Evolutionary conservation across 64 coral and sea anemone genomes (phyloP).

Genomic region (Montipora foliosa): DNA sequence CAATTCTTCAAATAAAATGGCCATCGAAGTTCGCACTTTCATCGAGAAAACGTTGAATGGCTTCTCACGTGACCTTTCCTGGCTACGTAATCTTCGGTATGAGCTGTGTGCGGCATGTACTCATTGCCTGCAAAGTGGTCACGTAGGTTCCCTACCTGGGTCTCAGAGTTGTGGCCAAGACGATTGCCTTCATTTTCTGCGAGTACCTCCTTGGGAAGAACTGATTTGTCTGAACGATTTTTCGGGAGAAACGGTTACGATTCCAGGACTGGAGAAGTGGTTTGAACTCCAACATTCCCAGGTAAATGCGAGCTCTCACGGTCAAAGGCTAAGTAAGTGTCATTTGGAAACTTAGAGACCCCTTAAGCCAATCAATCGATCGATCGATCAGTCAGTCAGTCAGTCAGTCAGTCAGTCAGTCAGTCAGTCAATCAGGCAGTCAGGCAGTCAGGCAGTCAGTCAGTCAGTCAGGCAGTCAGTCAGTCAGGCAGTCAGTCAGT

Average conservation of each 20-base stretch:
- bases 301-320: background rate
- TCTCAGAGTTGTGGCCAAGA: conserved; percentile 4
- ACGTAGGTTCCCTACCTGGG: background rate
- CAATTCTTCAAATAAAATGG: background rate
- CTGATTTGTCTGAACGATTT: background rate
- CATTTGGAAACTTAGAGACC: background rate
- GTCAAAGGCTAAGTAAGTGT: background rate
- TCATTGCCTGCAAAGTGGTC: background rate
- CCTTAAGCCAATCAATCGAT: no score
- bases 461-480: no score
- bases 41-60: conserved; percentile 7
- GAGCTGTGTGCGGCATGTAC: conserved; percentile 25
- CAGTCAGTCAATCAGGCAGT: no score
- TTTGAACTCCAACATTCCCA: background rate
- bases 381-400: no score
- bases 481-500: no score
- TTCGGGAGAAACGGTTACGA: background rate
- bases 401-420: no score
- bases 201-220: background rate
- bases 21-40: conserved; percentile 1
- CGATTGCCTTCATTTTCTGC: conserved; percentile 50
- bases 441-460: no score
- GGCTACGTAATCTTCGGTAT: conserved; percentile 12
- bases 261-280: conserved; percentile 11
- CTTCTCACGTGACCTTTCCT: conserved; percentile 17